Conservation (phyloP, 2,797 vertebrate genomes). For the Agapornis canus region DNA sequence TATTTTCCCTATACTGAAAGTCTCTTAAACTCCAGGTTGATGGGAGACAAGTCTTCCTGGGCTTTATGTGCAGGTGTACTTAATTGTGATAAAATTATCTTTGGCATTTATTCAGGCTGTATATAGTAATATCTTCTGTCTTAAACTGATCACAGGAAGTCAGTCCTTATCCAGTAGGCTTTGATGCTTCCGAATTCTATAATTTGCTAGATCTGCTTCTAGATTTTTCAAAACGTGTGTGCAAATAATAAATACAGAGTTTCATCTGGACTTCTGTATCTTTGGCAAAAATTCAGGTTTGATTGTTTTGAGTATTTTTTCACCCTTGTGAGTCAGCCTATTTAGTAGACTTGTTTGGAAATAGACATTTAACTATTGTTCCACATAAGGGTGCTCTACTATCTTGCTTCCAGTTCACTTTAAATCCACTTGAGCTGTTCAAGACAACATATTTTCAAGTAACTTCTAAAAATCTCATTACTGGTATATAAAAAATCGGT, state of each 20-base stretch:
- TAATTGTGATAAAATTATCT: background rate
- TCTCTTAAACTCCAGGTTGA: background rate
- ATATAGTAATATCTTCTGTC: background rate
- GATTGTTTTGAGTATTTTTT: background rate
- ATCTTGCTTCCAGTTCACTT: background rate
- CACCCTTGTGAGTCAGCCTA: accelerated
- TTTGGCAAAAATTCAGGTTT: background rate
- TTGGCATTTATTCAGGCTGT: background rate
- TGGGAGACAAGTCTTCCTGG: background rate
- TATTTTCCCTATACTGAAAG: background rate
- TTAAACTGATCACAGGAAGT: background rate
- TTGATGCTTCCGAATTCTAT: background rate
- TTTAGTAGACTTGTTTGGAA: background rate
- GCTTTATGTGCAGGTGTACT: background rate
- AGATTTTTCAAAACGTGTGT: background rate
- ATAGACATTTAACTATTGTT: background rate
- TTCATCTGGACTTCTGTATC: background rate
- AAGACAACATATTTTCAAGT: background rate
- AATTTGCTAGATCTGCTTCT: background rate
- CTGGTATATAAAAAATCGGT: background rate
- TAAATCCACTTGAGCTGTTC: background rate
- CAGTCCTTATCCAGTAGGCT: background rate
- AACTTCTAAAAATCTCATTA: background rate
- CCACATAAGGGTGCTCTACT: background rate
- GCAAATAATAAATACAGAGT: background rate